Conservation (phyloP, 2,888 invertebrate species). For the Lasioglossum marginatum region DNA sequence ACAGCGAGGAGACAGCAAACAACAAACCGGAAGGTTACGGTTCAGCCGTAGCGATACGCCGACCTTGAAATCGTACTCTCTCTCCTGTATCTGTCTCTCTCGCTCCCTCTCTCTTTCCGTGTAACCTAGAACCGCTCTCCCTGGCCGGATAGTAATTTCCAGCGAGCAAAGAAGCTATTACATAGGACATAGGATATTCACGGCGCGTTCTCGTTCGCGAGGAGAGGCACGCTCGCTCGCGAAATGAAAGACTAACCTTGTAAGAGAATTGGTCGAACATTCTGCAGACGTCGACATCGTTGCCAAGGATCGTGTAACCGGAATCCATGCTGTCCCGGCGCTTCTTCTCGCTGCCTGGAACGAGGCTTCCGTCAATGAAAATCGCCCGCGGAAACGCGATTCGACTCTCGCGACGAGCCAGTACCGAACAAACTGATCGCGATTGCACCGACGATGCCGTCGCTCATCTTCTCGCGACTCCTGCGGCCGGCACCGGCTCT, state of each 20-base stretch:
- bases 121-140: background rate
- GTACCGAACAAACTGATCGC: conserved; percentile 82
- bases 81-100: background rate
- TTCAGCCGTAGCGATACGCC: background rate
- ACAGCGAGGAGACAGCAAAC: background rate
- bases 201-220: background rate
- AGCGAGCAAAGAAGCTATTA: background rate
- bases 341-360: conserved; percentile 81
- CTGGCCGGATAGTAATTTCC: background rate
- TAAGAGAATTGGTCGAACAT: conserved; percentile 89
- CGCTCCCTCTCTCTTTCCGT: background rate
- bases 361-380: conserved; percentile 69
- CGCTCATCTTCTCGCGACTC: conserved; percentile 76
- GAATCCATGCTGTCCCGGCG: conserved; percentile 87
- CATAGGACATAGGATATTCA: background rate
- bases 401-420: conserved; percentile 34
- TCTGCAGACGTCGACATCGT: conserved; percentile 87
- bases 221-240: background rate
- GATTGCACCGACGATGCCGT: conserved; percentile 82
- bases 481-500: conserved; percentile 19
- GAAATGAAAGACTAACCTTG: conserved; percentile 85
- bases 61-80: background rate
- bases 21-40: conserved; percentile 23
- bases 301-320: conserved; percentile 87
- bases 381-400: conserved; percentile 25